These are phyloP conservation scores for Ellobius talpinus DNA, from an alignment of 2,113 vertebrate species.

Conservation along the genomic window DNA sequence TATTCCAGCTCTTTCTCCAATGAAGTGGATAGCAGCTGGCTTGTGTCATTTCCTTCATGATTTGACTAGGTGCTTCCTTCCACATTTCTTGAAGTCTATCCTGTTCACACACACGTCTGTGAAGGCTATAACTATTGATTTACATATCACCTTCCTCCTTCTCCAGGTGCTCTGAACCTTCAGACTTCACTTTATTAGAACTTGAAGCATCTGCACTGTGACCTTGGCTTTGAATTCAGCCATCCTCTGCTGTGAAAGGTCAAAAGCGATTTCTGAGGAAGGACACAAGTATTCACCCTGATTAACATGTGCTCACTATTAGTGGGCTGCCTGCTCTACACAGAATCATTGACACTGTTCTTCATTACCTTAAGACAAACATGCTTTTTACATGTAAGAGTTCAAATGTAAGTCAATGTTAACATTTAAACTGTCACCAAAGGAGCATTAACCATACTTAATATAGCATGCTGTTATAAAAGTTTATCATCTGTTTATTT, in stretches of 20 bases:
- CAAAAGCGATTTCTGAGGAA: background rate
- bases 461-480: background rate
- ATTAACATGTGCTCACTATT: background rate
- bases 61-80: background rate
- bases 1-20: background rate
- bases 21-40: background rate
- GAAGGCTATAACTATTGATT: too few species aligned
- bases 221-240: background rate
- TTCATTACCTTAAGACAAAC: background rate
- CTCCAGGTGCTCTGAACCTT: background rate
- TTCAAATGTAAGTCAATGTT: background rate
- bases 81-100: background rate
- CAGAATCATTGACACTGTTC: background rate
- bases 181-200: too few species aligned
- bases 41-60: background rate
- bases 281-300: background rate
- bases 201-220: background rate
- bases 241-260: background rate
- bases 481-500: background rate
- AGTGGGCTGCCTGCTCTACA: background rate
- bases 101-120: background rate
- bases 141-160: background rate
- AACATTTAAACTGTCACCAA: background rate
- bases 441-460: background rate
- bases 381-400: background rate